Evolutionary conservation across 2,113 vertebrate genomes (phyloP), one percentile per base, ranked within the genome.

Genomic region (Sarotherodon lohbergeri): DNA sequence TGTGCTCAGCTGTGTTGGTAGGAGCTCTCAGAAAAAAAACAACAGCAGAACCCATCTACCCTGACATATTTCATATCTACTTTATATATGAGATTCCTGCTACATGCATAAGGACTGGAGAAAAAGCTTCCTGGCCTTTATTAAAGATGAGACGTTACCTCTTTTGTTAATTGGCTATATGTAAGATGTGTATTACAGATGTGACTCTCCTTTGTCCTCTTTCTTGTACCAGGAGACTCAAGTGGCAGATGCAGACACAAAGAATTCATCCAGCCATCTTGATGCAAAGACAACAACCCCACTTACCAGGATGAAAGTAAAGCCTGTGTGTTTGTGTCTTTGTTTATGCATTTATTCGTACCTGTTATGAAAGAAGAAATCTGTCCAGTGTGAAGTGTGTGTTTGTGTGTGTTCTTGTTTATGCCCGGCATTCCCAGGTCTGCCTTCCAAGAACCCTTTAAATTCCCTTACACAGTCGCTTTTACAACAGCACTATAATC

Each of bases 301-400:
- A n/a, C 52, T 81, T 94, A 92, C 90, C 55, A 94, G 85, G 83
- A 94, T 89, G 14, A 93, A 94, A 93, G 95, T 96, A 71, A 36
- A 39, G 36, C 87, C 29, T 85, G 39, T 57, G 24, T 87, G 56
- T 85, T 46, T 85, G 59, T 17, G 2, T 85, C 17, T 52, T 81
- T 90, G 87, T 90, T 81, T 52, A 48, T 46, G 22, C 10, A 6
- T 68, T 52, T 13, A 59, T 61, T 32, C 55, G 24, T 32, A 50
- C 24, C 52, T 80, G 46, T 24, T 76, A n/a, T 63, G 32, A 68
- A 86, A 73, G 22, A 63, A 63, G 59, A 63, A 63, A 36, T 88
- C 36, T 56, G 66, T 84, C 59, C 50, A 39, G 55, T 68, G 59
- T 82, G 54, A 88, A 82, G 43, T 56, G 66, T 78, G 36, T 66